A percentile compares a stretch with the other conserved stretches of the same genome.
These are phyloP conservation scores for Drosophila kohkoa DNA, from an alignment of 1,140 invertebrate species.

Conservation along the genomic window DNA sequence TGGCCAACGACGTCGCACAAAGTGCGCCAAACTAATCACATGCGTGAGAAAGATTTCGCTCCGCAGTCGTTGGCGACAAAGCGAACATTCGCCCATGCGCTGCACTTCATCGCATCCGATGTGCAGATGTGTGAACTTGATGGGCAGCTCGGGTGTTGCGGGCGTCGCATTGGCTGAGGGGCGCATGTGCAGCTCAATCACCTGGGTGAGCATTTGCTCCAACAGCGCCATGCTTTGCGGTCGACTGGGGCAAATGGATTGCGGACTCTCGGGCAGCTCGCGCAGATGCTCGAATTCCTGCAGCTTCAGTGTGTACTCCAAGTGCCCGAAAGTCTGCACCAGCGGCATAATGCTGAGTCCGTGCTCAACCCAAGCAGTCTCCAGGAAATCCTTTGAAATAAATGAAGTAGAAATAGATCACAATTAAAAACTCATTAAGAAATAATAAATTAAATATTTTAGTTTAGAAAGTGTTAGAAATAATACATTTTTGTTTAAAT, in stretches of 20 bases:
- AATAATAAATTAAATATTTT: no score
- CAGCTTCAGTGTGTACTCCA: conserved; percentile 96
- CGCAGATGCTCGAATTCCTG: conserved; percentile 90
- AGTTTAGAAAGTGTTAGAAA: no score
- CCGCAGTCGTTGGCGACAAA: conserved; percentile 87
- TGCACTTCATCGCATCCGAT: conserved; percentile 94
- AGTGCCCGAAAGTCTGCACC: conserved; percentile 97
- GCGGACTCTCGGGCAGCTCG: conserved; percentile 91
- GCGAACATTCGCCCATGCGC: conserved; percentile 92
- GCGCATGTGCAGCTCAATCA: conserved; percentile 85
- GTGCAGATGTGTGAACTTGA: conserved; percentile 89
- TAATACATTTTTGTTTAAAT: no score
- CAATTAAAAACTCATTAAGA: no score
- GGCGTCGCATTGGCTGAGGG: conserved; percentile 41
- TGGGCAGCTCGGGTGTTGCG: conserved; percentile 84
- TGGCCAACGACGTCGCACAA: conserved; percentile 88
- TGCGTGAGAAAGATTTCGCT: conserved; percentile 90
- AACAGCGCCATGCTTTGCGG: conserved; percentile 90
- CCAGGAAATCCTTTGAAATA: conserved; percentile 68
- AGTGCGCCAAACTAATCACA: conserved; percentile 87
- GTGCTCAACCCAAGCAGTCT: conserved; percentile 85
- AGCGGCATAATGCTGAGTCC: conserved; percentile 95
- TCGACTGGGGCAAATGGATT: conserved; percentile 93
- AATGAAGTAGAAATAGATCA: background rate
- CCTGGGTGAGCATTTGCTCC: conserved; percentile 93